These are phyloP conservation scores for Oryctes rhinoceros DNA, from an alignment of 1,140 invertebrate species.

Conservation along the genomic window DNA sequence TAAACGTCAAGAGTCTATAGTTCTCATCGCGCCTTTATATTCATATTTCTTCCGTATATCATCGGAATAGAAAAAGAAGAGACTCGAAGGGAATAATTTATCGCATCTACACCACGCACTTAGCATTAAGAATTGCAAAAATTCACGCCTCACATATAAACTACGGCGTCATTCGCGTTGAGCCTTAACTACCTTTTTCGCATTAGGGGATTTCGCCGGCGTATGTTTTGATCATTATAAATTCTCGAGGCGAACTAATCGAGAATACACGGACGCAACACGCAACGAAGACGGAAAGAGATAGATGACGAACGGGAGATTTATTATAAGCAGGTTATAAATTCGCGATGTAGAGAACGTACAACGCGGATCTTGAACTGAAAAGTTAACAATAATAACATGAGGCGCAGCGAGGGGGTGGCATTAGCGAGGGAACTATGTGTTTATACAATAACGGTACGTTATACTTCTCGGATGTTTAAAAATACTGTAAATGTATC, in stretches of 20 bases:
- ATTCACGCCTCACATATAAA: too few relatives aligned
- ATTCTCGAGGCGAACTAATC: neutral
- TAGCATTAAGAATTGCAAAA: too few relatives aligned
- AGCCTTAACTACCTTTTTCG: neutral
- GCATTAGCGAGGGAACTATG: neutral
- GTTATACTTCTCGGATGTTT: neutral
- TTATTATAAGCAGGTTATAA: constrained; percentile 10
- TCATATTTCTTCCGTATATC: too few relatives aligned
- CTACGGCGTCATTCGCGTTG: too few relatives aligned
- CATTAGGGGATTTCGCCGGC: neutral
- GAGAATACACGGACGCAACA: neutral
- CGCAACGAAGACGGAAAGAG: neutral
- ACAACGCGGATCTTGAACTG: constrained; percentile 8
- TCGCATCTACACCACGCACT: too few relatives aligned
- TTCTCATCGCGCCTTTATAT: too few relatives aligned
- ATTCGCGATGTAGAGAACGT: neutral
- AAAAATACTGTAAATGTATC: constrained; percentile 1
- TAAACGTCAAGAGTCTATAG: too few relatives aligned
- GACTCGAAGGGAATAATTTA: too few relatives aligned
- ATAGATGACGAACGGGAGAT: neutral
- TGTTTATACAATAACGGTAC: constrained; percentile 9
- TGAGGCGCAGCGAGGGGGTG: neutral
- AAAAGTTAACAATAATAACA: constrained; percentile 6
- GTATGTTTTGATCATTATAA: constrained; percentile 5
- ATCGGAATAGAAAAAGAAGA: too few relatives aligned